These are phyloP conservation scores for Athalia rosae DNA, from an alignment of 2,888 invertebrate species.

Conservation along the genomic window DNA sequence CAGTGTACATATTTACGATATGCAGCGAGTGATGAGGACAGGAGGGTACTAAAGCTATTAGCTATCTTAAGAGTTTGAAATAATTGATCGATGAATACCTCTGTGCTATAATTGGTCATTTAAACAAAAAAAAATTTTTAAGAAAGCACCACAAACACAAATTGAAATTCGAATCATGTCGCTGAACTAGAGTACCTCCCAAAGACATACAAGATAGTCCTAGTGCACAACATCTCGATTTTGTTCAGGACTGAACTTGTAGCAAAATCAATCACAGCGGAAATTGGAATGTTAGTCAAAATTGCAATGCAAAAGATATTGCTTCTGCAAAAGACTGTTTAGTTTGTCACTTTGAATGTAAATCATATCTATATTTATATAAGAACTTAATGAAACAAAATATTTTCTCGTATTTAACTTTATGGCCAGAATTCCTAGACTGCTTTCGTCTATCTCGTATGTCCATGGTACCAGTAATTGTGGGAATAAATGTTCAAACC, in stretches of 20 bases:
- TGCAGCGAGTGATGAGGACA: constrained; percentile 56
- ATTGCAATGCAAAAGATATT: constrained; percentile 8
- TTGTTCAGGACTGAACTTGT: constrained; percentile 38
- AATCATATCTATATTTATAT: constrained; percentile 44
- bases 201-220: constrained; percentile 64
- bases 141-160: constrained; percentile 57
- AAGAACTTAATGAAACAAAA: constrained; percentile 26
- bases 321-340: not conserved
- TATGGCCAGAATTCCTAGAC: constrained; percentile 17
- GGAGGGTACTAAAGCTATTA: constrained; percentile 59
- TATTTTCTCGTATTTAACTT: constrained; percentile 40
- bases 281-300: not conserved
- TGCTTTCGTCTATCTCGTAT: constrained; percentile 43
- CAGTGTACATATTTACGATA: constrained; percentile 72
- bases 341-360: constrained; percentile 23
- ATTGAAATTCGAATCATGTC: constrained; percentile 48
- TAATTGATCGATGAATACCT: constrained; percentile 60
- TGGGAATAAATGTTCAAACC: constrained; percentile 40
- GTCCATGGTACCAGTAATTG: constrained; percentile 33
- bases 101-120: constrained; percentile 61
- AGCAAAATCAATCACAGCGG: constrained; percentile 14
- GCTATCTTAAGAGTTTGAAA: constrained; percentile 58
- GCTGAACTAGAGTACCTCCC: constrained; percentile 57
- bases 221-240: constrained; percentile 49
- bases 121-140: constrained; percentile 47